Evolutionary conservation across 2,113 vertebrate genomes (phyloP).

Genomic region (Dicaeum eximium): DNA sequence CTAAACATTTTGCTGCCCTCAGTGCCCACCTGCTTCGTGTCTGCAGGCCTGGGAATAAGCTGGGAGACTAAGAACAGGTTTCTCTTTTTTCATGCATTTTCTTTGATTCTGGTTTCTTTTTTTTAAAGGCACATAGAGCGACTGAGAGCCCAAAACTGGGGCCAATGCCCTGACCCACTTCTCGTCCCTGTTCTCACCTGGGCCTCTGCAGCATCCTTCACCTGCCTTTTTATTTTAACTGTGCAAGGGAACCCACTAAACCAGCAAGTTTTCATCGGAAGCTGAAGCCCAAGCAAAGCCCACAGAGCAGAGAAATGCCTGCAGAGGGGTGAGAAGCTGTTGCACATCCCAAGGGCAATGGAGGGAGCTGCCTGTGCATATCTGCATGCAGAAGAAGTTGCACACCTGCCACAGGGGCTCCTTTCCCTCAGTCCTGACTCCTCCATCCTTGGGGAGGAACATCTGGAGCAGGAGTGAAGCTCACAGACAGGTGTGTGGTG

Average conservation of each 20-base stretch:
- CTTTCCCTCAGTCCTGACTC: not conserved
- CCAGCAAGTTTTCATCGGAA: not conserved
- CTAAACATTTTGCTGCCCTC: not conserved
- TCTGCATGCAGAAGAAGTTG: not conserved
- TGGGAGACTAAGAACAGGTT: not conserved
- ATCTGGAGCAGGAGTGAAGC: not conserved
- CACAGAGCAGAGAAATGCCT: not conserved
- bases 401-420: not conserved
- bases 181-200: not conserved
- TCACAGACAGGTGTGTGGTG: not conserved
- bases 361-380: rapidly evolving
- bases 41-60: not conserved
- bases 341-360: not conserved
- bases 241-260: not conserved
- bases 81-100: not conserved
- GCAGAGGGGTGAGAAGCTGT: not conserved
- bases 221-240: not conserved
- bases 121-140: not conserved
- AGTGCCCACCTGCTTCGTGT: not conserved
- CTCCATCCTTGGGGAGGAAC: not conserved
- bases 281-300: not conserved
- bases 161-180: not conserved
- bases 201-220: not conserved
- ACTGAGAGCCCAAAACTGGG: not conserved
- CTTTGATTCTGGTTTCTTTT: not conserved